Conservation (phyloP, 2,888 invertebrate species). For the Drosophila subquinaria region DNA sequence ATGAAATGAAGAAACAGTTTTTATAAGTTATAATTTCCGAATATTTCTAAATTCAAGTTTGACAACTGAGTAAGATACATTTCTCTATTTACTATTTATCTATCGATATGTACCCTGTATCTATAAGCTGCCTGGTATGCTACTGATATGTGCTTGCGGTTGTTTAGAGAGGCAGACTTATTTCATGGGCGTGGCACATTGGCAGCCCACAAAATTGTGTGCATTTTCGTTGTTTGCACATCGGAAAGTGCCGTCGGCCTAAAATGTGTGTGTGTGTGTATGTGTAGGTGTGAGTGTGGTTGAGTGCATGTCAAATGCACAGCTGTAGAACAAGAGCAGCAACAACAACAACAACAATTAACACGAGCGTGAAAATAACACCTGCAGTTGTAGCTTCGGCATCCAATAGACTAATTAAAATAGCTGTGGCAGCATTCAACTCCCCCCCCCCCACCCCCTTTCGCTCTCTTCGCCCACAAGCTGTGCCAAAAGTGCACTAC, state of each 20-base stretch:
- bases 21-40: too few relatives aligned
- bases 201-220: slow-evolving; percentile 54
- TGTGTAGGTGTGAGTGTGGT: slow-evolving; percentile 12
- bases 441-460: background rate
- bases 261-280: slow-evolving; percentile 12
- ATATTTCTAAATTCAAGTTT: background rate
- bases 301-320: slow-evolving; percentile 42
- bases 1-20: too few relatives aligned
- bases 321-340: slow-evolving; percentile 13
- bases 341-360: slow-evolving; percentile 19
- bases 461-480: background rate
- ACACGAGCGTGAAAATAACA: slow-evolving; percentile 61
- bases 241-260: slow-evolving; percentile 42
- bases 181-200: slow-evolving; percentile 11
- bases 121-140: background rate
- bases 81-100: too few relatives aligned
- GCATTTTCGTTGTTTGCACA: slow-evolving; percentile 58
- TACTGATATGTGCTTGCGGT: slow-evolving; percentile 27
- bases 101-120: background rate
- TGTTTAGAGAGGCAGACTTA: background rate
- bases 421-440: slow-evolving; percentile 32
- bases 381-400: slow-evolving; percentile 60
- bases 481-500: slow-evolving; percentile 6
- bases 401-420: slow-evolving; percentile 57
- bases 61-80: background rate